Conservation (phyloP, 2,888 invertebrate species). For the Galeopsomyia nigrocyanea region DNA sequence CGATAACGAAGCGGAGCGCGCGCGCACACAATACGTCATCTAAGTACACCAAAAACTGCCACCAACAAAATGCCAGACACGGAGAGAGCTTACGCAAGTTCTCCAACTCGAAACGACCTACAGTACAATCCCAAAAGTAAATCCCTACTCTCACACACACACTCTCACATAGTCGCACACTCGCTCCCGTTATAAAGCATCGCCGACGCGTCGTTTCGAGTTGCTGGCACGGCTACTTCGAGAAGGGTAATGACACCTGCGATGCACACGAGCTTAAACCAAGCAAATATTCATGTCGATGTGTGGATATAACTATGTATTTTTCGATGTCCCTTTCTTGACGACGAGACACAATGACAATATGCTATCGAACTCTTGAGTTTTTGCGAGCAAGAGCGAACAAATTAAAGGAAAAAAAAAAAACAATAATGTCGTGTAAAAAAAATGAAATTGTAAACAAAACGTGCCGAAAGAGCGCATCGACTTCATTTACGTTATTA, state of each 20-base stretch:
- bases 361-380: slow-evolving; percentile 26
- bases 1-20: slow-evolving; percentile 36
- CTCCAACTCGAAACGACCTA: too few species aligned
- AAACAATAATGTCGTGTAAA: slow-evolving; percentile 11
- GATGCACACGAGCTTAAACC: slow-evolving; percentile 26
- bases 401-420: slow-evolving; percentile 17
- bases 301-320: neutral
- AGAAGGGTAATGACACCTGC: slow-evolving; percentile 14
- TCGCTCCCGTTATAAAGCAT: neutral
- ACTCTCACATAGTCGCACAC: too few species aligned
- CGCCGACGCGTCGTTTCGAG: slow-evolving; percentile 19
- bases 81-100: too few species aligned
- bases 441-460: slow-evolving; percentile 32
- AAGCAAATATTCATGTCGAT: slow-evolving; percentile 9
- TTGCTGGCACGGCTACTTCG: slow-evolving; percentile 15
- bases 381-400: too few species aligned
- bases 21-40: neutral
- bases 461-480: slow-evolving; percentile 45
- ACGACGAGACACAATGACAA: slow-evolving; percentile 41
- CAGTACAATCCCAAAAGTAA: neutral
- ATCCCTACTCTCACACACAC: slow-evolving; percentile 11
- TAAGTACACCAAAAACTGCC: neutral
- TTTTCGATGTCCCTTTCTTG: slow-evolving; percentile 13
- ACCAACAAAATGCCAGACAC: too few species aligned
- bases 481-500: slow-evolving; percentile 22